Base-by-base conservation (phyloP, 2,113 vertebrate genomes). In the Emydura subglobosa region DNA sequence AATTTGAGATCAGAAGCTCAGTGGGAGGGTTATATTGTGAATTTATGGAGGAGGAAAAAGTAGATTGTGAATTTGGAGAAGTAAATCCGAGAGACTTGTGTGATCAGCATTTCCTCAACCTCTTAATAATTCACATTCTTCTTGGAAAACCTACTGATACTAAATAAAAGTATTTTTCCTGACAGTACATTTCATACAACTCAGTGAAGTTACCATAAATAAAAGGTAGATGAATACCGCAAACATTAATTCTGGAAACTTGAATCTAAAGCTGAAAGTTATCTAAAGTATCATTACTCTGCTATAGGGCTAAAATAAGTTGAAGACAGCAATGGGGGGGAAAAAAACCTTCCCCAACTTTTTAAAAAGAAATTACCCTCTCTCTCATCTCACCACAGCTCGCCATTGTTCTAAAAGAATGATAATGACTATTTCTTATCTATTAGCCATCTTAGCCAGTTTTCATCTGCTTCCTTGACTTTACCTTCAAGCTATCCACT, bases 81-180 rank as follows among this genome's bases (percentile, higher is more conserved):
- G 8, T 87, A 80, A 91, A 25, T 39, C 87, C 85, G 57, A 94
- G n/a, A 44, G 9, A 68, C 10, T 68, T 85, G 4, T 39, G 59
- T 44, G 27, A 79, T 74, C 16, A 54, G 55, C 3, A 79, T 95
- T 96, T 88, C 90, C 53, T 86, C n/a, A 92, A 50, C 59, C 90
- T 93, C 76, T 89, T 86, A 39, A 53, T 85, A 95, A 88, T 93
- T 95, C 17, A 81, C 42, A 90, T 93, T 31, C 55, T 95, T 88
- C 86, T 95, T 93, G 90, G 95, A 96, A 95, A 5, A 88, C 82
- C 57, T 91, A 68, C 12, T 88, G 57, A 82, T 94, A 17, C 57
- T 95, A 55, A 92, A 89, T 88, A 95, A 91, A 95, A 92, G 2
- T 68, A 92, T 90, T 96, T 57, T 96, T 97, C 47, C 44, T n/a